Evolutionary conservation across 2,113 vertebrate species (phyloP).

Genomic region (Ancistrus triradiatus): DNA sequence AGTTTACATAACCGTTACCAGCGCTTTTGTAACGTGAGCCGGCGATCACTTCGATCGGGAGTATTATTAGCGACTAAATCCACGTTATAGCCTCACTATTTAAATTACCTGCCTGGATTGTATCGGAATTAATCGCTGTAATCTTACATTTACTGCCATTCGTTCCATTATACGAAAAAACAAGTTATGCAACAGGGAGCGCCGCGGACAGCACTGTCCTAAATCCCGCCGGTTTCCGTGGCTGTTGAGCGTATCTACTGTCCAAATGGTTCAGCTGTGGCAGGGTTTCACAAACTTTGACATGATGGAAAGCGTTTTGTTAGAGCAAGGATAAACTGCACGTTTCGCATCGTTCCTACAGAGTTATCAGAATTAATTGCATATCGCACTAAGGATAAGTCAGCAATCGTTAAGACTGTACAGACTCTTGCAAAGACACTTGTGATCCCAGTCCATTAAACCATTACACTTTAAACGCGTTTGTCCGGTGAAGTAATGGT

Average conservation of each 20-base stretch:
- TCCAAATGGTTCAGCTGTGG: constrained; percentile 60
- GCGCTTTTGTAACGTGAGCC: neutral
- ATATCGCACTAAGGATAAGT: neutral
- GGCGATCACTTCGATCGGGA: neutral
- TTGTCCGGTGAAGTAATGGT: constrained; percentile 78
- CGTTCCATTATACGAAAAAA: constrained; percentile 47
- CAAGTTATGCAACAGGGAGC: constrained; percentile 69
- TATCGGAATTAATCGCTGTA: neutral
- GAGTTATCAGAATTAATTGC: neutral
- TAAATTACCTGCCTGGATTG: neutral
- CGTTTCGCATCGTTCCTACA: neutral
- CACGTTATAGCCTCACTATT: neutral
- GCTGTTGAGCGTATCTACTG: constrained; percentile 21
- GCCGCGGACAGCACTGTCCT: constrained; percentile 51
- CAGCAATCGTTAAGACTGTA: neutral
- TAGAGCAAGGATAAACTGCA: constrained; percentile 71
- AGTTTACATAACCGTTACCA: constrained; percentile 65
- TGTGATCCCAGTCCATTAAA: neutral
- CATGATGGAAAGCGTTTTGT: constrained; percentile 67
- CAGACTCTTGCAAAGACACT: neutral
- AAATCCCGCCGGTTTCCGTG: constrained; percentile 43
- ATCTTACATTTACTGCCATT: constrained; percentile 30
- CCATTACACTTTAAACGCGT: constrained; percentile 26
- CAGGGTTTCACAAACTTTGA: constrained; percentile 42
- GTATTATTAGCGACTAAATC: neutral